Conservation (phyloP, 2,797 vertebrate species). For the Perodicticus potto region DNA sequence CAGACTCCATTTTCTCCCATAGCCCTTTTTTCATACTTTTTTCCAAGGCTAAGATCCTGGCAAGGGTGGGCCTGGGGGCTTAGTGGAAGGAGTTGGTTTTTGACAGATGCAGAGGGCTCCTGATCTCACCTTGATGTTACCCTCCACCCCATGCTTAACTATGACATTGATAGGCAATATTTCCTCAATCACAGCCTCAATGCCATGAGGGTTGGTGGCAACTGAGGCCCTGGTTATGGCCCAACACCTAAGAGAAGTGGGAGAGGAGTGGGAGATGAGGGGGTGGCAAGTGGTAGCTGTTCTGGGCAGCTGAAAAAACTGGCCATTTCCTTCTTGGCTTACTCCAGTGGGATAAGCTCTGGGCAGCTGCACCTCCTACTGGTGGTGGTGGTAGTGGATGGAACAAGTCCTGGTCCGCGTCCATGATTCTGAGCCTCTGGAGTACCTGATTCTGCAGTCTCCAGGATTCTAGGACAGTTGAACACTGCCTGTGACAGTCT, state of each 20-base stretch:
- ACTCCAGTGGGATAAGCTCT: neutral
- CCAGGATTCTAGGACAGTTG: neutral
- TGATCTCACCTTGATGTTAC: conserved; percentile 70
- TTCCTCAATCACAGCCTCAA: conserved; percentile 93
- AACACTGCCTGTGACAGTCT: neutral
- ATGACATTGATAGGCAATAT: conserved; percentile 92
- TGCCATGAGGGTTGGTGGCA: conserved; percentile 88
- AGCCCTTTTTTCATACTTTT: conserved; percentile 84
- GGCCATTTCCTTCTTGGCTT: neutral
- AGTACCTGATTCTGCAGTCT: neutral
- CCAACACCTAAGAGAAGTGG: conserved; percentile 80
- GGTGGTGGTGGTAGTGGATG: neutral
- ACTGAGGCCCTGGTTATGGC: conserved; percentile 88
- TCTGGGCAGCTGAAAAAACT: neutral
- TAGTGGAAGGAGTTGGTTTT: neutral
- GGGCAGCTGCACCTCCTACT: neutral
- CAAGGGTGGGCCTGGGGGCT: neutral
- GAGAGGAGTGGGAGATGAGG: neutral
- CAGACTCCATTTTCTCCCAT: conserved; percentile 80
- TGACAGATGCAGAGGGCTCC: conserved; percentile 22
- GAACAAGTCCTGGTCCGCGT: neutral
- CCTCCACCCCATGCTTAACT: conserved; percentile 85
- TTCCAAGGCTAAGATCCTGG: neutral
- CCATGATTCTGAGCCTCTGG: neutral
- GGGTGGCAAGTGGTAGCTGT: neutral